Percentiles rank a stretch among this genome's conserved stretches.
phyloP scores from a whole-genome alignment of 1,140 invertebrate species.

The Hetaerina americana region DNA sequence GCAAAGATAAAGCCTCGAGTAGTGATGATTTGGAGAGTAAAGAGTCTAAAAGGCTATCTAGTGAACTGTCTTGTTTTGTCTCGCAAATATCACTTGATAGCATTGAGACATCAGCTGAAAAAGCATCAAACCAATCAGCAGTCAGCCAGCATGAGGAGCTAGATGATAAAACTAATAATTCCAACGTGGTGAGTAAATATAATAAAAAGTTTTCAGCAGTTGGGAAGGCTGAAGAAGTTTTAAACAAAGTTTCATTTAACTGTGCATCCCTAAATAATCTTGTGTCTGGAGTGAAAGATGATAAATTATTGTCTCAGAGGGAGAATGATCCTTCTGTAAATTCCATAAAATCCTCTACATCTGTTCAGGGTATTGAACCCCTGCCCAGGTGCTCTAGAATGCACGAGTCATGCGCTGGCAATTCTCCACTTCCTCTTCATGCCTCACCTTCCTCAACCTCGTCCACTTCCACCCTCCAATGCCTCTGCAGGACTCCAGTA shows the following conservation, averaged over 20 bases:
- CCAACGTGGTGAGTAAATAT: too few species aligned
- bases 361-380: background rate
- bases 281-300: background rate
- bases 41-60: too few species aligned
- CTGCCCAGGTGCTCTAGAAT: background rate
- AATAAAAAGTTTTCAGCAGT: too few species aligned
- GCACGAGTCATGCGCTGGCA: background rate
- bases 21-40: too few species aligned
- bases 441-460: background rate
- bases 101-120: too few species aligned
- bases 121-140: too few species aligned
- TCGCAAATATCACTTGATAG: too few species aligned
- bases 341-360: background rate
- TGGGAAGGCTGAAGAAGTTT: too few species aligned
- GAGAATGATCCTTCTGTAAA: background rate
- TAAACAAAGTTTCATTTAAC: too few species aligned
- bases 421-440: background rate
- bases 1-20: background rate
- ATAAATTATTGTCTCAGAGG: background rate
- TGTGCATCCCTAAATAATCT: background rate
- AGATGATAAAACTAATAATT: too few species aligned
- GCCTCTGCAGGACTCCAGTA: background rate
- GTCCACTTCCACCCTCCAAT: background rate
- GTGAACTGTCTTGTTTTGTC: too few species aligned
- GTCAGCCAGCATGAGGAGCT: too few species aligned